Conservation (phyloP, 2,797 vertebrate species). For the Lateolabrax maculatus region DNA sequence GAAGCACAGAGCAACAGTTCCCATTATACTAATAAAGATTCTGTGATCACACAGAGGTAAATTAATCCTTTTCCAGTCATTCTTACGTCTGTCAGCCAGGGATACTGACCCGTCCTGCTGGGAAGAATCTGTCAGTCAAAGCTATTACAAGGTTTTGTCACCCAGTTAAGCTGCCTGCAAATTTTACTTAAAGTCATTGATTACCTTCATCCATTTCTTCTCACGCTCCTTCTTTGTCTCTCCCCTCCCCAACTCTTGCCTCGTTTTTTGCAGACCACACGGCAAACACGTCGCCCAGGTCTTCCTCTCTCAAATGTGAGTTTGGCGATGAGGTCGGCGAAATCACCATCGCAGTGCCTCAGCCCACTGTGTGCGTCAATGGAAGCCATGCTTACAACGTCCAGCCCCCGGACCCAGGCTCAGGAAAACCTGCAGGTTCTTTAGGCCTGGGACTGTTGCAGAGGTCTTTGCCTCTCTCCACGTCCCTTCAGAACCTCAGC, state of each 20-base stretch:
- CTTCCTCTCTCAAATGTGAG: conserved; percentile 88
- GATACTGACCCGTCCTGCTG: background rate
- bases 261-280: conserved; percentile 85
- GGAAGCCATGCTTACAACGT: conserved; percentile 89
- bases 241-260: background rate
- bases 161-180: background rate
- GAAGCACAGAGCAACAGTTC: conserved; percentile 13
- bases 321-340: conserved; percentile 89
- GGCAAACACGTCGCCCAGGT: conserved; percentile 86
- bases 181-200: conserved; percentile 17
- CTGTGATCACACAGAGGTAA: background rate
- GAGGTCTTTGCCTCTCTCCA: conserved; percentile 82
- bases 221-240: background rate
- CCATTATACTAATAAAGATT: conserved; percentile 17
- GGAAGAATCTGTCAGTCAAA: conserved; percentile 17
- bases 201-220: conserved; percentile 8
- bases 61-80: background rate
- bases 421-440: conserved; percentile 59
- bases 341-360: conserved; percentile 79
- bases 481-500: conserved; percentile 84
- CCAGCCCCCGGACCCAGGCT: conserved; percentile 78
- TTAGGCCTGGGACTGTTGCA: conserved; percentile 78
- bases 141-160: conserved; percentile 1
- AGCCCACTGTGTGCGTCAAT: conserved; percentile 89
- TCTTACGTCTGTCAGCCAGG: background rate